Conservation (phyloP, 2,888 invertebrate genomes). For the Protonemura montana region DNA sequence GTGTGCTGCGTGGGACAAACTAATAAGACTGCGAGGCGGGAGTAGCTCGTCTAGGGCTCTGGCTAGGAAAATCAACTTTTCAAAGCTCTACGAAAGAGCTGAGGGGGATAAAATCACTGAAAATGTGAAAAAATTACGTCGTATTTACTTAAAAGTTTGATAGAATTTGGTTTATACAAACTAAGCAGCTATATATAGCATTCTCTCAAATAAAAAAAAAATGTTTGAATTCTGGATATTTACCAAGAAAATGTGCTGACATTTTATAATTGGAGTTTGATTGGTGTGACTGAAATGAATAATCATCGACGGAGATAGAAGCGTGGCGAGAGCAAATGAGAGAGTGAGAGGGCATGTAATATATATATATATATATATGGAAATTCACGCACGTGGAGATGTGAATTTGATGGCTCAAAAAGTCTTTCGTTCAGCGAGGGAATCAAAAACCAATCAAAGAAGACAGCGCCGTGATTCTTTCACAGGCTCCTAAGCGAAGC, state of each 20-base stretch:
- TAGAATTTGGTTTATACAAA: not conserved
- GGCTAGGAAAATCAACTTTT: not conserved
- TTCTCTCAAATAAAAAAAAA: not conserved
- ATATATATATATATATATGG: not conserved
- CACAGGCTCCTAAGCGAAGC: not conserved
- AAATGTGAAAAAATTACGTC: not conserved
- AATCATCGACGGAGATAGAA: not conserved
- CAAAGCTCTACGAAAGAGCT: not conserved
- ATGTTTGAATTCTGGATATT: not conserved
- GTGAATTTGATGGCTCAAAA: not conserved
- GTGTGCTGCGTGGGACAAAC: not conserved
- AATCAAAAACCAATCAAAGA: conserved; percentile 3
- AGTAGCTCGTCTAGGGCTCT: not conserved
- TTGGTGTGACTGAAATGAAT: not conserved
- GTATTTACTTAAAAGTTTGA: not conserved
- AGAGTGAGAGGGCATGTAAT: not conserved
- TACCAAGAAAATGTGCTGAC: not conserved
- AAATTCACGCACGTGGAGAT: not conserved
- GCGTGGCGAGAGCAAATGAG: not conserved
- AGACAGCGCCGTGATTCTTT: not conserved
- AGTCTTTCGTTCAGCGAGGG: not conserved
- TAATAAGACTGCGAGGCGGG: not conserved
- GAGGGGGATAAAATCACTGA: not conserved
- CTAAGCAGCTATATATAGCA: not conserved
- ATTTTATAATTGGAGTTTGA: not conserved